Conservation (phyloP, 2,888 invertebrate genomes). For the Frankliniella fusca region DNA sequence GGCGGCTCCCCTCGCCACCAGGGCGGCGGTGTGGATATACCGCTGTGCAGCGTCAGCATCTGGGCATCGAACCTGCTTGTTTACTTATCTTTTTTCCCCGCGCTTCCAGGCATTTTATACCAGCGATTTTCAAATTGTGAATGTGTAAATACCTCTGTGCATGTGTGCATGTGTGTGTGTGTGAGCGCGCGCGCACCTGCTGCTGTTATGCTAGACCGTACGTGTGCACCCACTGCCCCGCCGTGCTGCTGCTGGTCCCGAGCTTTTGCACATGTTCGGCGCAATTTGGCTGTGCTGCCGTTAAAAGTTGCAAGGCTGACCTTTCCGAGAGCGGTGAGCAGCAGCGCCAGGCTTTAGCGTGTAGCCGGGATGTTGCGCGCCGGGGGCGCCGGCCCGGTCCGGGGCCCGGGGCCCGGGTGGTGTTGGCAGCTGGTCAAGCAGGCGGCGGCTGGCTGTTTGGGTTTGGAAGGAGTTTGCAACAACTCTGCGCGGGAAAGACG, state of each 20-base stretch:
- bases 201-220: constrained; percentile 13
- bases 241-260: neutral
- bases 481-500: too few relatives aligned
- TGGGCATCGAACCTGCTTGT: constrained; percentile 4
- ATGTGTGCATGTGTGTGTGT: neutral
- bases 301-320: constrained; percentile 19
- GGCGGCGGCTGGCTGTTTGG: too few relatives aligned
- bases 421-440: too few relatives aligned
- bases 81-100: neutral
- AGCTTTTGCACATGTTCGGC: constrained; percentile 12
- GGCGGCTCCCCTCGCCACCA: neutral
- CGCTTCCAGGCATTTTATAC: constrained; percentile 26
- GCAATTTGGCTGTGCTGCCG: constrained; percentile 15
- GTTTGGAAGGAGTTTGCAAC: too few relatives aligned
- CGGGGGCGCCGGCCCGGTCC: too few relatives aligned
- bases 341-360: too few relatives aligned
- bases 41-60: neutral
- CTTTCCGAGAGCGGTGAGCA: neutral
- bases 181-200: neutral
- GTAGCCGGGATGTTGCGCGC: too few relatives aligned
- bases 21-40: too few relatives aligned
- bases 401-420: too few relatives aligned
- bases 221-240: neutral
- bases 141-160: constrained; percentile 17
- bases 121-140: constrained; percentile 1